Base-by-base conservation (phyloP, 1,140 invertebrate species). In the Grapholita molesta region DNA sequence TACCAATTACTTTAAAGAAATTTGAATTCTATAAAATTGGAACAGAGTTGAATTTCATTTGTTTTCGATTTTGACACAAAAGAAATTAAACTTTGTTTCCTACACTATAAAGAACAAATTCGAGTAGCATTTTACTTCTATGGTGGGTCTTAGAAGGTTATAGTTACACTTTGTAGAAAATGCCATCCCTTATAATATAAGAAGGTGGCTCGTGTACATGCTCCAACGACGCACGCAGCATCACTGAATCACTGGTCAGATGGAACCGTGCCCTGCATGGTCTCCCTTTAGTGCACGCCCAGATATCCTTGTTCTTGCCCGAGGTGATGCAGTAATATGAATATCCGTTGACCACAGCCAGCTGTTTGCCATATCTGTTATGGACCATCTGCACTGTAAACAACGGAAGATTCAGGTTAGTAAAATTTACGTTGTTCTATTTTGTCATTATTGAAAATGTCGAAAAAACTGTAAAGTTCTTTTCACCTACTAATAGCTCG, bases 281-380 rank as follows among this genome's bases (percentile, higher is more conserved):
- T 0, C 69, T 53, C 0, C 74, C 75, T 30, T 55, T 69, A 2
- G 73, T 83, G 42, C 83, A 85, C 0, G 74, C 65, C 70, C 76
- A 85, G 6, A 66, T 61, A 2, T 61, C 69, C 0, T 70, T 75
- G 5, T 8, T 70, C 7, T 28, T 30, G 4, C 55, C 70, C 21
- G 68, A 69, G 0, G 67, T 48, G 7, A 53, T 57, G 15, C 69
- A 69, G 57, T 83, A 82, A 64, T 70, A 83, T 2, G 80, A 74
- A n/a, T 71, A 84, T 0, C 79, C 73, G 52, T 76, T 64, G 7
- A 83, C 57, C 0, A 83, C 52, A 0, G 73, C 76, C 5, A 79
- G 32, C 32, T 66, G 25, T 38, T 76, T 77, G 0, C 77, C 77
- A 3, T 61, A 67, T 18, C 28, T 55, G 53, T 74, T 78, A 6